Conservation (phyloP, 1,140 invertebrate species). For the Stratiolaelaps scimitus region DNA sequence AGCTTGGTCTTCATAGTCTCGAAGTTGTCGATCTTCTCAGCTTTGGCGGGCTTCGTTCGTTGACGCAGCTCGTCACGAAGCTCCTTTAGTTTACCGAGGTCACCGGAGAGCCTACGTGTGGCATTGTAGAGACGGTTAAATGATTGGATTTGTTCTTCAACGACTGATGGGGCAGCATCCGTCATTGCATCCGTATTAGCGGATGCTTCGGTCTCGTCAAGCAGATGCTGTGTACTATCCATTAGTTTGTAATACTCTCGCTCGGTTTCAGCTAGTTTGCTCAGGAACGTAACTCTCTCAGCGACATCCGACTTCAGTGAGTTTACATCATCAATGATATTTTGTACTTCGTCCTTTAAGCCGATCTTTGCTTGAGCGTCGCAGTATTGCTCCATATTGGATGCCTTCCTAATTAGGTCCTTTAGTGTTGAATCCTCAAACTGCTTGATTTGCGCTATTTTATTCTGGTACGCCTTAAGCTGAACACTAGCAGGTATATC, state of each 20-base stretch:
- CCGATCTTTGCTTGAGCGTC: neutral
- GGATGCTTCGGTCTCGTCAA: conserved; percentile 71
- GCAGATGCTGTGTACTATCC: conserved; percentile 65
- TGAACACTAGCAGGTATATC: conserved; percentile 3
- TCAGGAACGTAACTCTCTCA: conserved; percentile 56
- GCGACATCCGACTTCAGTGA: conserved; percentile 50
- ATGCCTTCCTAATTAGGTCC: neutral
- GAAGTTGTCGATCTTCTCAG: conserved; percentile 4
- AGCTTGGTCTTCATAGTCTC: conserved; percentile 3
- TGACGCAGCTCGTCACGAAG: conserved; percentile 29
- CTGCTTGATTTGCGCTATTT: neutral
- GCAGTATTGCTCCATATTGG: conserved; percentile 1
- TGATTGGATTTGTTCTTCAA: conserved; percentile 62
- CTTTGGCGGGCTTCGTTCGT: conserved; percentile 15
- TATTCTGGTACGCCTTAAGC: conserved; percentile 6
- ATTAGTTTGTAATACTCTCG: conserved; percentile 65
- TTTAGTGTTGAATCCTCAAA: conserved; percentile 24
- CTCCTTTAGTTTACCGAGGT: conserved; percentile 32
- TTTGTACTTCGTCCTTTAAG: conserved; percentile 22
- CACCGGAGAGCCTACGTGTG: conserved; percentile 30
- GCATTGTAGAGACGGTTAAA: conserved; percentile 32
- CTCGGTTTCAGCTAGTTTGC: conserved; percentile 58
- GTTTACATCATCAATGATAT: conserved; percentile 45
- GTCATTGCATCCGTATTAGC: conserved; percentile 60
- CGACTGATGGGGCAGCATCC: conserved; percentile 56